Conservation (phyloP, 1,140 invertebrate genomes). For the Hypothenemus hampei region DNA sequence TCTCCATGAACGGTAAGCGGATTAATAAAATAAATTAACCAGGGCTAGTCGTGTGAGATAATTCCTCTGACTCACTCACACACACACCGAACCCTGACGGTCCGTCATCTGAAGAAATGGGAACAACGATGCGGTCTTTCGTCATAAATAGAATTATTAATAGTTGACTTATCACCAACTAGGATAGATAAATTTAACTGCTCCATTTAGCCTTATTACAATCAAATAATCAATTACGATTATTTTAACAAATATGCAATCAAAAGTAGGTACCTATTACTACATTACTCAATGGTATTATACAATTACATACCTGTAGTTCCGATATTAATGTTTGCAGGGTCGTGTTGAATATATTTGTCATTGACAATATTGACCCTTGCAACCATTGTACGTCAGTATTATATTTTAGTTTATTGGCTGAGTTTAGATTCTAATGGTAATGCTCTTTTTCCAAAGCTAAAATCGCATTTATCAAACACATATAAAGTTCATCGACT, state of each 20-base stretch:
- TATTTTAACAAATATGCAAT: slow-evolving; percentile 6
- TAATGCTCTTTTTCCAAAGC: too few species aligned
- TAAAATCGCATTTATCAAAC: too few species aligned
- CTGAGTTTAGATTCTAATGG: too few species aligned
- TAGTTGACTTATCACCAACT: slow-evolving; percentile 38
- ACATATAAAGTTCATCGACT: slow-evolving; percentile 18
- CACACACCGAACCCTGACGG: slow-evolving; percentile 23
- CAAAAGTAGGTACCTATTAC: too few species aligned
- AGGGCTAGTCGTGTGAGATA: slow-evolving; percentile 38
- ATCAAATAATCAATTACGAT: slow-evolving; percentile 24
- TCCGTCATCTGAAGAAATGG: slow-evolving; percentile 42
- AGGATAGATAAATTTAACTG: slow-evolving; percentile 35
- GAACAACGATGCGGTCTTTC: slow-evolving; percentile 37
- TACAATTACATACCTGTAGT: too few species aligned
- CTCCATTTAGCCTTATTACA: slow-evolving; percentile 27
- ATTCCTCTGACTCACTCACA: slow-evolving; percentile 39
- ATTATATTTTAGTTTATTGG: too few species aligned
- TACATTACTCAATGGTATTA: too few species aligned
- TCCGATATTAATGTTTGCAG: too few species aligned
- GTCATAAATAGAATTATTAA: slow-evolving; percentile 42
- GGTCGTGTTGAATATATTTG: too few species aligned
- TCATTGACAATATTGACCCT: too few species aligned
- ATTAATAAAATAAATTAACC: slow-evolving; percentile 37
- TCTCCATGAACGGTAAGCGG: slow-evolving; percentile 35
- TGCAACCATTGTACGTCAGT: too few species aligned